phyloP scores from a whole-genome alignment of 2,888 invertebrate species.

The Volucella bombylans region DNA sequence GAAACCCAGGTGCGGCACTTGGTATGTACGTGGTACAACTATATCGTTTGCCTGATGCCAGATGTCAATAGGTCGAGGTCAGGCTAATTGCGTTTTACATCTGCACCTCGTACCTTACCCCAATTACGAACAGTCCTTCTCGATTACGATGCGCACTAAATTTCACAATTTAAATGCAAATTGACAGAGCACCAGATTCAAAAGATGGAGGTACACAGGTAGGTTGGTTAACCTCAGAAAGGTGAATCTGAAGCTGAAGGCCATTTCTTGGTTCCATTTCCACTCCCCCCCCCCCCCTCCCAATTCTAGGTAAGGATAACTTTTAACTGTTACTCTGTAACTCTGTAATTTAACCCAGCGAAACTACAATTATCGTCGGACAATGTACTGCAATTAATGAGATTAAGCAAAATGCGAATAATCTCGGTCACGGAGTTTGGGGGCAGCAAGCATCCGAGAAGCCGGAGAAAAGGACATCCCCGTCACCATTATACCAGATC shows the following conservation, averaged over 20 bases:
- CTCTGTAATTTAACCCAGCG: slow-evolving; percentile 42
- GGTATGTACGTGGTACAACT: neutral
- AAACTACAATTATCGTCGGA: slow-evolving; percentile 69
- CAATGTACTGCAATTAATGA: slow-evolving; percentile 70
- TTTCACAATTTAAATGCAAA: slow-evolving; percentile 72
- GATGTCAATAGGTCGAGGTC: slow-evolving; percentile 73
- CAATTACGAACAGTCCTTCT: slow-evolving; percentile 13
- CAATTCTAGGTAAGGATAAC: too few species aligned
- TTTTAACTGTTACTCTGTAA: too few species aligned
- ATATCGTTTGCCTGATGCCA: slow-evolving; percentile 36
- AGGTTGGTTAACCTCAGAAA: too few species aligned
- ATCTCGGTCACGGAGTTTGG: slow-evolving; percentile 37
- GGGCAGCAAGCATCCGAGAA: neutral
- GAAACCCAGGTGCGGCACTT: neutral
- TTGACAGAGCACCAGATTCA: slow-evolving; percentile 39
- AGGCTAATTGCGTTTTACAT: slow-evolving; percentile 62
- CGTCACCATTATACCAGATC: slow-evolving; percentile 36
- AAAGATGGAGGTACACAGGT: slow-evolving; percentile 8
- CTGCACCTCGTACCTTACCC: slow-evolving; percentile 25
- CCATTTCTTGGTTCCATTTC: too few species aligned
- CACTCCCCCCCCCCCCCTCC: too few species aligned
- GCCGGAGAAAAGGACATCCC: neutral
- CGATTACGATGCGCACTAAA: slow-evolving; percentile 59
- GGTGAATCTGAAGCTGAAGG: too few species aligned
- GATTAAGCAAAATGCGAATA: slow-evolving; percentile 49